Evolutionary conservation across 92 coral and sea anemone genomes (phyloP).

Genomic region (Metridium senile): DNA sequence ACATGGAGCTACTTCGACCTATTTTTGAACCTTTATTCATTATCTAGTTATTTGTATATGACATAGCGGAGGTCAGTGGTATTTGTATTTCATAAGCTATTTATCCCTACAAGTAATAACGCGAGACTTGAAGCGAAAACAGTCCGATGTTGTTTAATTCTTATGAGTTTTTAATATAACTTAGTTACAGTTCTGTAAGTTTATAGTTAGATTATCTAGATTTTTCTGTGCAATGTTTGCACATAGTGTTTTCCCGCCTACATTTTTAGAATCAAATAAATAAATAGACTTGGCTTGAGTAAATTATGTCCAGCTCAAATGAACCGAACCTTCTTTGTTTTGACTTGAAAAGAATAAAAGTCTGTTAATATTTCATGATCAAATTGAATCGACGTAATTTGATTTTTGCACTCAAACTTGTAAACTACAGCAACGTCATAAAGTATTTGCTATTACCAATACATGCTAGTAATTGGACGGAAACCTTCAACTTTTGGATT

Average conservation of each 20-base stretch:
- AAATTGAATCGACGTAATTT: slow-evolving; percentile 6
- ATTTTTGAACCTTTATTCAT: no score
- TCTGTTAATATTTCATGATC: slow-evolving; percentile 11
- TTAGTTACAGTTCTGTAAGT: no score
- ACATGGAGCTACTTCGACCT: no score
- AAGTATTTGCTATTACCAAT: neutral
- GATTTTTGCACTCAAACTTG: slow-evolving; percentile 4
- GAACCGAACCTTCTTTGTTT: slow-evolving; percentile 11
- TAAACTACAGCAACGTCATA: neutral
- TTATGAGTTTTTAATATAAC: no score
- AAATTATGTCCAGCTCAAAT: slow-evolving; percentile 5
- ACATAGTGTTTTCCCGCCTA: neutral
- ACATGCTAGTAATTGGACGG: neutral
- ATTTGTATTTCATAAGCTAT: neutral
- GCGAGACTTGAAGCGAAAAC: no score
- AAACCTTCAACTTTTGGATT: neutral
- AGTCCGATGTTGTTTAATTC: no score
- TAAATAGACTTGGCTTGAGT: neutral
- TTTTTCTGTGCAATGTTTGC: neutral
- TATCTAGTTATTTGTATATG: neutral
- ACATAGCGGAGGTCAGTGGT: neutral
- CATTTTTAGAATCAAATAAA: neutral
- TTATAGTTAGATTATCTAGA: no score
- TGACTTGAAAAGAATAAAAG: slow-evolving; percentile 18
- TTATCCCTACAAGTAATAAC: neutral